These are phyloP conservation scores for Dryobates pubescens DNA, from an alignment of 2,797 vertebrate genomes.

Conservation along the genomic window DNA sequence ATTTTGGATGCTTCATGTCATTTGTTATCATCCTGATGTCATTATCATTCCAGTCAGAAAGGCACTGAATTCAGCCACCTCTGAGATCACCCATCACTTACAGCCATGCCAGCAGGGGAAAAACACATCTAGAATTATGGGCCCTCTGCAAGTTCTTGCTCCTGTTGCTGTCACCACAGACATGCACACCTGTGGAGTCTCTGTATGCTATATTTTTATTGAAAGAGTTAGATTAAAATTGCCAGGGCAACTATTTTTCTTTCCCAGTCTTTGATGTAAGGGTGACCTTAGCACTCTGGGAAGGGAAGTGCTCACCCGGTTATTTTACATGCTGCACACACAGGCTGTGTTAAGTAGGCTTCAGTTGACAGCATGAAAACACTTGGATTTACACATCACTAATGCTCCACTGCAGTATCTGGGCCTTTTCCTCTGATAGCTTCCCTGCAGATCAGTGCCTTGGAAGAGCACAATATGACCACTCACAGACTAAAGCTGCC, in stretches of 20 bases:
- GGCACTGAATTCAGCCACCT: background rate
- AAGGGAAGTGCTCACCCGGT: background rate
- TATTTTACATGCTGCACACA: background rate
- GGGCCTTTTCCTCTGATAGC: background rate
- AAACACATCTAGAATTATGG: background rate
- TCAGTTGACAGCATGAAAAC: constrained; percentile 13
- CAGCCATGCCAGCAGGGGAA: background rate
- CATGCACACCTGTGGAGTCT: background rate
- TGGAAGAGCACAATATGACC: background rate
- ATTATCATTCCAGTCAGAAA: constrained; percentile 52
- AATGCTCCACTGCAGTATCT: background rate
- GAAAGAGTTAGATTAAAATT: background rate
- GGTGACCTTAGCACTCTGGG: background rate
- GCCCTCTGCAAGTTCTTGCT: background rate
- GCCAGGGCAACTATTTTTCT: background rate
- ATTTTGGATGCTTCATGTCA: background rate
- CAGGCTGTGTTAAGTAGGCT: background rate
- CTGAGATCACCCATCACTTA: background rate
- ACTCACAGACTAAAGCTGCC: background rate
- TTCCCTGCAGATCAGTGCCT: background rate
- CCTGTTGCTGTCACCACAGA: background rate
- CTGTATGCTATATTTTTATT: background rate
- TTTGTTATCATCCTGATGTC: constrained; percentile 21
- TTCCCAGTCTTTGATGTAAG: background rate
- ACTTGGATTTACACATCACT: background rate